A percentile compares a stretch with the other conserved stretches of the same genome.
Conservation (phyloP, 2,113 vertebrate genomes). For the Chloroceryle aenea region DNA sequence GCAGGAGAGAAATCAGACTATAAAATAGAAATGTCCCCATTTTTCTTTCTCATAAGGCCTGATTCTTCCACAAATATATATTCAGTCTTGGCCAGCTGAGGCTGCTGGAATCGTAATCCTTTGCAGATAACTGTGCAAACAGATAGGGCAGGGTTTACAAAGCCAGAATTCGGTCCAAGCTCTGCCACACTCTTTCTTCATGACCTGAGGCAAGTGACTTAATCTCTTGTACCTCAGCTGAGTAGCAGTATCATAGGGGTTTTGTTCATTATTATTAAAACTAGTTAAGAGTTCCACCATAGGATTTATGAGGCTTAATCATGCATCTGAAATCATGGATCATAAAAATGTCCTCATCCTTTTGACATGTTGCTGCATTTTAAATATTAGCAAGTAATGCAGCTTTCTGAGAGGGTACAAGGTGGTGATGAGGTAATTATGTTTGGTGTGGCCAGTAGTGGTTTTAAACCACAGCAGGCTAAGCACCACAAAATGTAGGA, state of each 20-base stretch:
- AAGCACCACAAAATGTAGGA: neutral
- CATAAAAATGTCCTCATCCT: constrained; percentile 3
- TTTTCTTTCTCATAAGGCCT: constrained; percentile 26
- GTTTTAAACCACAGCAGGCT: neutral
- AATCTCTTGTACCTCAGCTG: constrained; percentile 22
- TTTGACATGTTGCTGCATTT: constrained; percentile 12
- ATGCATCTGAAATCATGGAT: constrained; percentile 39
- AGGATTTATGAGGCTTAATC: constrained; percentile 38
- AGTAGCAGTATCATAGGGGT: constrained; percentile 24
- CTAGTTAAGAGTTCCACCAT: neutral
- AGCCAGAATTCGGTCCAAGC: neutral
- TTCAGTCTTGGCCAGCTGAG: neutral
- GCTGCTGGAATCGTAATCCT: constrained; percentile 20
- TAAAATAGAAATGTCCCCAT: neutral
- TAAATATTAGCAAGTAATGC: neutral
- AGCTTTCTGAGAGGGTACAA: neutral
- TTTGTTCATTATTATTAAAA: constrained; percentile 40
- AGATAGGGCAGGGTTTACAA: constrained; percentile 7
- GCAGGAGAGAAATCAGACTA: neutral
- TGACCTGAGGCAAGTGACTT: constrained; percentile 25
- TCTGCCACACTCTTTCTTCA: neutral
- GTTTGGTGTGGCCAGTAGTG: fast-evolving
- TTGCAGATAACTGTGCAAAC: constrained; percentile 14
- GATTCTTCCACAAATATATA: constrained; percentile 55
- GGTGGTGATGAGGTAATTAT: neutral